Percentiles rank a stretch among this genome's conserved stretches.
Evolutionary conservation across 2,113 vertebrate species (phyloP).

Genomic region (Isurus oxyrinchus): DNA sequence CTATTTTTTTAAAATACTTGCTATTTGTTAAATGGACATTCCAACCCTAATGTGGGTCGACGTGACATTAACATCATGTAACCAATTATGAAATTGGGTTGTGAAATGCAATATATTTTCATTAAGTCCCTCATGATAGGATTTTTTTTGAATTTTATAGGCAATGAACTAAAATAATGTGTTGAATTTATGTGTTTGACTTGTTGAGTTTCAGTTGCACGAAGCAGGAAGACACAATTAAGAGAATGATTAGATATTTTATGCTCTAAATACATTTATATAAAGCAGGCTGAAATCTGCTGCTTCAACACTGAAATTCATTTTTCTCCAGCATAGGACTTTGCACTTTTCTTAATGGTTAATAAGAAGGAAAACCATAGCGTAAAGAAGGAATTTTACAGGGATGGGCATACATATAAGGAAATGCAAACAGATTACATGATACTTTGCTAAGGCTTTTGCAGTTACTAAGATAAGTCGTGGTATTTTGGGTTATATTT

Average conservation of each 20-base stretch:
- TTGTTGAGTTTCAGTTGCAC: neutral
- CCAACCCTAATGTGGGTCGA: neutral
- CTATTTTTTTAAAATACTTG: neutral
- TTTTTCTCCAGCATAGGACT: neutral
- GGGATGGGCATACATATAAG: neutral
- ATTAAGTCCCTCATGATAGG: neutral
- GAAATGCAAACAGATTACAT: neutral
- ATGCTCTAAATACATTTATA: neutral
- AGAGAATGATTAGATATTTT: neutral
- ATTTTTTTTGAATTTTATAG: neutral
- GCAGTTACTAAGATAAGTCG: neutral
- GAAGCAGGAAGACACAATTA: neutral
- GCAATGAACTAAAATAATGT: neutral
- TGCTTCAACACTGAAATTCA: neutral
- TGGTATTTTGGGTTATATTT: neutral
- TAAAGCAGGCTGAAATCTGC: neutral
- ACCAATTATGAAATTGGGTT: neutral
- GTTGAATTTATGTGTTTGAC: constrained; percentile 33
- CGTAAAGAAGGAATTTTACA: neutral
- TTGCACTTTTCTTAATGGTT: neutral
- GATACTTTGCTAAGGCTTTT: neutral
- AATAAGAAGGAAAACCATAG: neutral
- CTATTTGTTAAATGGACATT: neutral
- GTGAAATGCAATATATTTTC: constrained; percentile 13
- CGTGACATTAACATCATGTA: neutral